Evolutionary conservation across 2,113 vertebrate genomes (phyloP).

Genomic region (Takifugu bimaculatus): DNA sequence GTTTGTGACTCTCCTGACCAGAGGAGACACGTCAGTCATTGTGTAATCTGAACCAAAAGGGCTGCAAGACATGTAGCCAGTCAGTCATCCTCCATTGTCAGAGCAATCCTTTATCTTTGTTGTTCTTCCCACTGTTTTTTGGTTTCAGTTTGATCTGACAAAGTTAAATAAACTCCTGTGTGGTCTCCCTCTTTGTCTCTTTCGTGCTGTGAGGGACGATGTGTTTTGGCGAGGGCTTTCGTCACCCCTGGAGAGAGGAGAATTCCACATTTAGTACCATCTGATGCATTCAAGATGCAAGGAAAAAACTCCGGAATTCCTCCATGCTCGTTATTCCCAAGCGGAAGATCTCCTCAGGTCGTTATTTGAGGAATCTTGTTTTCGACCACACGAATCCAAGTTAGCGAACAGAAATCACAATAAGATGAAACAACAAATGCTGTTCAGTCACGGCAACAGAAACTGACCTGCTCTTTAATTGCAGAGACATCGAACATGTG

Average conservation of each 20-base stretch:
- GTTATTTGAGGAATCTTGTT: conserved; percentile 5
- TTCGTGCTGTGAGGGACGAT: background rate
- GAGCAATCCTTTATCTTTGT: background rate
- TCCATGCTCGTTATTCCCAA: conserved; percentile 15
- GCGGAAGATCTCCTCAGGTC: background rate
- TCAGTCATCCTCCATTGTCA: background rate
- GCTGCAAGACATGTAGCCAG: no score
- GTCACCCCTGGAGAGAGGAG: background rate
- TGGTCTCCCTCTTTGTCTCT: background rate
- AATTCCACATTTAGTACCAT: background rate
- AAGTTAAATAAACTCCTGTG: background rate
- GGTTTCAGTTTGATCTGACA: background rate
- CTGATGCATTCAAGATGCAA: conserved; percentile 5
- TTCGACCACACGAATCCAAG: background rate
- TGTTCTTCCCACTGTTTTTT: background rate
- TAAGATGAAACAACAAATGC: conserved; percentile 6
- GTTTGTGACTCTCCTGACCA: no score
- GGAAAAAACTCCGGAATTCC: conserved; percentile 4
- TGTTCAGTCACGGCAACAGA: conserved; percentile 16
- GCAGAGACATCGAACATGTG: conserved; percentile 30
- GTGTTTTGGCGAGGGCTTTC: background rate
- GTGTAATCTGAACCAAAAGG: no score
- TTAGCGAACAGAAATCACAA: conserved; percentile 1
- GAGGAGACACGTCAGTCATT: no score
- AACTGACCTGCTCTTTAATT: conserved; percentile 48